Percentiles rank a stretch among this genome's conserved stretches.
Evolutionary conservation across 2,797 vertebrate genomes (phyloP).

Genomic region (Delichon dasypus): DNA sequence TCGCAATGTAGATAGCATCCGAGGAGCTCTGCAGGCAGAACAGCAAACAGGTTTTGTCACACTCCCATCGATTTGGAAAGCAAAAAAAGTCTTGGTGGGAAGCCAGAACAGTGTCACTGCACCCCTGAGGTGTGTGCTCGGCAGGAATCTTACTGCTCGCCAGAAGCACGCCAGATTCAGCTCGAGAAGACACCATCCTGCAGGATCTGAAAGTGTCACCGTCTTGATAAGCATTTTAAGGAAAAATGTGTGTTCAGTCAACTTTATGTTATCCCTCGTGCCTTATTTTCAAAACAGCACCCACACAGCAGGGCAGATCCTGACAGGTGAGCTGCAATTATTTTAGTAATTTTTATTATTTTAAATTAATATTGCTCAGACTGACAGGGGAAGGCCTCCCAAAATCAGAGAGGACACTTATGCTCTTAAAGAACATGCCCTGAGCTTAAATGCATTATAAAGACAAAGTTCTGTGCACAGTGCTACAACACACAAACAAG

Average conservation of each 20-base stretch:
- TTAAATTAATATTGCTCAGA: background rate
- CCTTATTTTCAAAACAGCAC: background rate
- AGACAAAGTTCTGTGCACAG: background rate
- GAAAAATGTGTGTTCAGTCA: background rate
- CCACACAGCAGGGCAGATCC: background rate
- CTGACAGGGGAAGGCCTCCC: background rate
- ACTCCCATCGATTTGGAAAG: background rate
- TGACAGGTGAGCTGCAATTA: background rate
- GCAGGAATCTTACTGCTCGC: background rate
- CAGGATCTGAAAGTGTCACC: background rate
- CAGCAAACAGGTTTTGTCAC: background rate
- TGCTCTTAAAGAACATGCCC: background rate
- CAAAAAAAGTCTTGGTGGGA: background rate
- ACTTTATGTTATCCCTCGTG: background rate
- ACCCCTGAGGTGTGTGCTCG: rapidly evolving
- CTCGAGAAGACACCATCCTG: background rate
- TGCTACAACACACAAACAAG: background rate
- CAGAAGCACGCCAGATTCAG: background rate
- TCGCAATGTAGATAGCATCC: conserved; percentile 86
- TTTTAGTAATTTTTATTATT: background rate
- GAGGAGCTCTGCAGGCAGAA: conserved; percentile 81
- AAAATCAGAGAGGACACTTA: background rate
- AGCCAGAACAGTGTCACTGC: rapidly evolving
- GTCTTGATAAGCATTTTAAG: background rate
- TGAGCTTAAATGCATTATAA: background rate